Evolutionary conservation across 1,140 invertebrate genomes (phyloP).

Genomic region (Lepeophtheirus salmonis): DNA sequence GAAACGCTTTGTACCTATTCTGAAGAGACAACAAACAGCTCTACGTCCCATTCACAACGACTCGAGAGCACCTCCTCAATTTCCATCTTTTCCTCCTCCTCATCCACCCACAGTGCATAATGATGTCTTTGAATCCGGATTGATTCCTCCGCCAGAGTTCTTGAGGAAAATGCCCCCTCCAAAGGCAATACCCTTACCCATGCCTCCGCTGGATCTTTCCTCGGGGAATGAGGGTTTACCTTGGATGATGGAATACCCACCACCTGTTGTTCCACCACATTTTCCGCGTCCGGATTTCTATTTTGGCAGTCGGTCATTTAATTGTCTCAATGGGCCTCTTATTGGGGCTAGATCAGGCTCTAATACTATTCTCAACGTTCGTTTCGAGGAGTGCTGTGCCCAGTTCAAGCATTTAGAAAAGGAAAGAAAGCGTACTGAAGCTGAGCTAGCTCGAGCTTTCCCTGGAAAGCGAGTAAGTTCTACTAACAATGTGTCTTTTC

Average conservation of each 20-base stretch:
- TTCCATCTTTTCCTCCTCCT: neutral
- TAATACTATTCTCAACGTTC: conserved; percentile 44
- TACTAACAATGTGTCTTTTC: conserved; percentile 57
- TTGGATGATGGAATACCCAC: neutral
- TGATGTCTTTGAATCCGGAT: neutral
- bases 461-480: conserved; percentile 60
- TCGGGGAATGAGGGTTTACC: neutral
- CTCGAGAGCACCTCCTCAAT: neutral
- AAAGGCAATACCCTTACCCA: neutral
- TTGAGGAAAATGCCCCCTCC: conserved; percentile 10
- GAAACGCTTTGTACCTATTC: neutral
- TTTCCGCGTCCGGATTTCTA: no score
- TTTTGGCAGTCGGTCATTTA: no score
- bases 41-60: neutral
- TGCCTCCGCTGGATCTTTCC: neutral
- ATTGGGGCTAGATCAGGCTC: conserved; percentile 29
- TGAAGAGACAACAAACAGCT: neutral
- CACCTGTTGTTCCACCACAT: neutral
- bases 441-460: conserved; percentile 54
- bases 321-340: neutral
- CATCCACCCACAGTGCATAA: neutral
- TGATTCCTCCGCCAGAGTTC: conserved; percentile 3
- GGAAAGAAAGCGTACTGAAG: conserved; percentile 65
- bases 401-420: conserved; percentile 62
- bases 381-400: conserved; percentile 57